Conservation (phyloP, 2,797 vertebrate genomes). For the Selene dorsalis region DNA sequence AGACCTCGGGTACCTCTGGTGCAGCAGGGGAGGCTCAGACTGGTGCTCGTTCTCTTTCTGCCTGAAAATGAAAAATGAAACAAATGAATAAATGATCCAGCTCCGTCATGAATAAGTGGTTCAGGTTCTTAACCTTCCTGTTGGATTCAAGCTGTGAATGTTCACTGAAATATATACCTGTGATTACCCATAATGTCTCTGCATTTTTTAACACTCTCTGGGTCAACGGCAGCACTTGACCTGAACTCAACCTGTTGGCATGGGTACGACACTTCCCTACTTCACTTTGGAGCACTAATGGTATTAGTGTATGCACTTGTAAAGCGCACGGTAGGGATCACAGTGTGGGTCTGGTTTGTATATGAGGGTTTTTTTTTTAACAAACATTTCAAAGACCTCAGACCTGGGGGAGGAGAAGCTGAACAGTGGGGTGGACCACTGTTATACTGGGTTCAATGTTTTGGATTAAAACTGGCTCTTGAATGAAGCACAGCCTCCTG, state of each 20-base stretch:
- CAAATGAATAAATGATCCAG: slow-evolving; percentile 48
- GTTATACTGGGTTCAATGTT: slow-evolving; percentile 11
- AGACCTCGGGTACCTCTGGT: slow-evolving; percentile 22
- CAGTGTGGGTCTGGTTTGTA: slow-evolving; percentile 10
- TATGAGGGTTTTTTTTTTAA: slow-evolving; percentile 21
- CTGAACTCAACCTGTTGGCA: slow-evolving; percentile 37
- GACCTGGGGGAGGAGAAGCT: slow-evolving; percentile 1
- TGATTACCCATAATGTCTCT: slow-evolving; percentile 48
- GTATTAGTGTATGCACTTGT: slow-evolving; percentile 11
- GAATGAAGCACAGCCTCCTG: background rate
- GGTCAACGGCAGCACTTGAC: slow-evolving; percentile 63
- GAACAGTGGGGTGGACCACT: slow-evolving; percentile 17
- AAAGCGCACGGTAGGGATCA: background rate
- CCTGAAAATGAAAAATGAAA: slow-evolving; percentile 53
- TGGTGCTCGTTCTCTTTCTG: slow-evolving; percentile 32
- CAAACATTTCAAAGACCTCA: background rate
- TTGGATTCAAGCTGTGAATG: slow-evolving; percentile 37
- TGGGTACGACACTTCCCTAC: background rate
- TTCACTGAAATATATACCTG: slow-evolving; percentile 55
- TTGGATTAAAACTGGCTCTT: slow-evolving; percentile 21
- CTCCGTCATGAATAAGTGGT: slow-evolving; percentile 67
- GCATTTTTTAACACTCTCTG: slow-evolving; percentile 40
- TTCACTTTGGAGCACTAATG: slow-evolving; percentile 16
- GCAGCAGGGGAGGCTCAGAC: slow-evolving; percentile 16
- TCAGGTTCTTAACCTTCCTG: slow-evolving; percentile 51